Percentiles rank a stretch among this genome's conserved stretches.
Evolutionary conservation across 2,797 vertebrate species (phyloP).

Genomic region (Rhinogobio ventralis): DNA sequence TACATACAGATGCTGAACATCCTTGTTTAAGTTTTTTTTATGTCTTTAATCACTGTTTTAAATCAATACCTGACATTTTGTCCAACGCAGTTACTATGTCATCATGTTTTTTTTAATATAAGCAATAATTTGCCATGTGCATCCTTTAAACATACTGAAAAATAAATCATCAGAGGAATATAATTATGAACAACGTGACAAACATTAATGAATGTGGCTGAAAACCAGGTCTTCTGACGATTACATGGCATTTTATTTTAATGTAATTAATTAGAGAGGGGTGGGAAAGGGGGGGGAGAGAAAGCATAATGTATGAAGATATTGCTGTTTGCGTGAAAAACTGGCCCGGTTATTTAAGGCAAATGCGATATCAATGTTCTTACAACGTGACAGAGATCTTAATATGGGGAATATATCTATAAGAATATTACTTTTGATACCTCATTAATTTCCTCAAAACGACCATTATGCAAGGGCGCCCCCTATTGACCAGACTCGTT

Average conservation of each 20-base stretch:
- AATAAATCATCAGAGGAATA: neutral
- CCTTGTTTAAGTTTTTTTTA: neutral
- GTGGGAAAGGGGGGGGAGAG: constrained; percentile 31
- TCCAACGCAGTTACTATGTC: neutral
- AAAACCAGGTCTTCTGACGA: neutral
- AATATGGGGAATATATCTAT: constrained; percentile 61
- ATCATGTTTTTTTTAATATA: neutral
- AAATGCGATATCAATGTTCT: constrained; percentile 67
- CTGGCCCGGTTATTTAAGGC: constrained; percentile 37
- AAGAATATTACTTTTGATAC: constrained; percentile 75
- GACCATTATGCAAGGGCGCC: constrained; percentile 78
- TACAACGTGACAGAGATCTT: constrained; percentile 77
- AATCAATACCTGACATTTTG: neutral
- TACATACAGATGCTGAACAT: neutral
- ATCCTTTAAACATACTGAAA: neutral
- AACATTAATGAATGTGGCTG: constrained; percentile 15
- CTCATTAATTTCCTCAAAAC: constrained; percentile 68
- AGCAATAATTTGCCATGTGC: neutral
- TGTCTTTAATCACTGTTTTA: neutral
- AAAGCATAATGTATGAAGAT: neutral
- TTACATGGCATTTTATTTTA: neutral
- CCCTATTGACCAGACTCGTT: constrained; percentile 69
- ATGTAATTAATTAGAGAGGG: constrained; percentile 18
- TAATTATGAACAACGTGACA: neutral
- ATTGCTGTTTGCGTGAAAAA: neutral